Evolutionary conservation across 2,888 invertebrate species (phyloP).

Genomic region (Trissolcus brochymenae): DNA sequence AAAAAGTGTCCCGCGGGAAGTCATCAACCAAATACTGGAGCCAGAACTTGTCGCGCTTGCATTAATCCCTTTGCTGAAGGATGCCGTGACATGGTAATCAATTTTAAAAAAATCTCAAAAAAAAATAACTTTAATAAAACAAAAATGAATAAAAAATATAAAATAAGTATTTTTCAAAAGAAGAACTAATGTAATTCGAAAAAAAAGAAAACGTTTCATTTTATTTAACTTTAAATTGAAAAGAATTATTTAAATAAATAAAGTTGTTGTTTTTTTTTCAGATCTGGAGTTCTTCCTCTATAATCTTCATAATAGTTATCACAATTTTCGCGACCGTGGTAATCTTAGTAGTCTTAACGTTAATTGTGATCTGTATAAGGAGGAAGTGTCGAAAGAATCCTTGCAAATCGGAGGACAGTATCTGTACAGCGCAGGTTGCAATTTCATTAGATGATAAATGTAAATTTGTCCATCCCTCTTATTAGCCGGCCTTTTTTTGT

Average conservation of each 20-base stretch:
- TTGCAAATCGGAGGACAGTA: constrained; percentile 46
- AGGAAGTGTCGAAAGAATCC: constrained; percentile 35
- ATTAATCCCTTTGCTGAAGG: constrained; percentile 68
- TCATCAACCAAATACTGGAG: constrained; percentile 66
- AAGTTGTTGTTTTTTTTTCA: constrained; percentile 23
- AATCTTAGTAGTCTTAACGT: constrained; percentile 58
- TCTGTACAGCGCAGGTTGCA: constrained; percentile 15
- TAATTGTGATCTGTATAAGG: constrained; percentile 60
- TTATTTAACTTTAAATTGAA: too few species aligned
- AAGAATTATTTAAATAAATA: too few species aligned
- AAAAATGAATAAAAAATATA: too few species aligned
- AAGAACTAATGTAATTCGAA: too few species aligned
- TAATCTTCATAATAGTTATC: constrained; percentile 58
- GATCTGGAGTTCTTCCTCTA: constrained; percentile 65
- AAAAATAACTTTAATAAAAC: too few species aligned
- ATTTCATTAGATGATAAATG: background rate
- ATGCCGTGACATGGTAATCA: constrained; percentile 66
- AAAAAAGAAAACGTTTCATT: too few species aligned
- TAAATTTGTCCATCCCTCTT: background rate
- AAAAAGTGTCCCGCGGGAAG: constrained; percentile 67
- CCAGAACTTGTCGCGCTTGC: constrained; percentile 66
- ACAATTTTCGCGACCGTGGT: constrained; percentile 58
- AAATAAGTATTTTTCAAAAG: too few species aligned
- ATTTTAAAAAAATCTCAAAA: background rate
- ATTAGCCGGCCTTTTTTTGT: background rate